Conservation (phyloP, 2,888 invertebrate species). For the Seira musarum region DNA sequence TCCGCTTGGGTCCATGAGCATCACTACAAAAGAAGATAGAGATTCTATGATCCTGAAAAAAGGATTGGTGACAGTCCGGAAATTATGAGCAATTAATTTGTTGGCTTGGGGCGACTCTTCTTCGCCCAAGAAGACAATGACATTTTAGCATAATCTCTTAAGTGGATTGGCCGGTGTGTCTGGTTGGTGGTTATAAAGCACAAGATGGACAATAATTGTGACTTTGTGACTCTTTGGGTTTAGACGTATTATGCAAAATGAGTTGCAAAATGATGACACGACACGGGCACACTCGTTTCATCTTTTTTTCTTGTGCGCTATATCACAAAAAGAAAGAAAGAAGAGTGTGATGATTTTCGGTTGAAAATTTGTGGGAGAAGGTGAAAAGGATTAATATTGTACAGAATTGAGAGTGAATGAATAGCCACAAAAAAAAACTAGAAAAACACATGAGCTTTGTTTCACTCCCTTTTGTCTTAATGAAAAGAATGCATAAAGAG, state of each 20-base stretch:
- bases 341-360: slow-evolving; percentile 55
- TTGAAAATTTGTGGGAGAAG: slow-evolving; percentile 42
- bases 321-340: slow-evolving; percentile 5
- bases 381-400: slow-evolving; percentile 40
- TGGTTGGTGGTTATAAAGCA: slow-evolving; percentile 52
- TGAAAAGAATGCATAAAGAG: slow-evolving; percentile 58
- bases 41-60: slow-evolving; percentile 23
- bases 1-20: not conserved
- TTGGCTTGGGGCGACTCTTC: slow-evolving; percentile 53
- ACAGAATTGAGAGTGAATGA: slow-evolving; percentile 5
- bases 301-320: not conserved
- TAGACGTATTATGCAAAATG: slow-evolving; percentile 12
- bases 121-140: slow-evolving; percentile 52
- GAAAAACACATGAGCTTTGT: not conserved
- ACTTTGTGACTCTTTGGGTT: not conserved
- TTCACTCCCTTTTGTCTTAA: slow-evolving; percentile 27
- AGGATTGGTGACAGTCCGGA: slow-evolving; percentile 63
- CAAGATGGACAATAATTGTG: slow-evolving; percentile 17
- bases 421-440: slow-evolving; percentile 20
- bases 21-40: slow-evolving; percentile 29
- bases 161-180: slow-evolving; percentile 63
- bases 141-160: slow-evolving; percentile 58
- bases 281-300: not conserved
- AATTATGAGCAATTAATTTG: slow-evolving; percentile 64
- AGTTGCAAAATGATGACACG: slow-evolving; percentile 7